phyloP scores from a whole-genome alignment of 2,888 invertebrate species.

The Leuctra nigra region DNA sequence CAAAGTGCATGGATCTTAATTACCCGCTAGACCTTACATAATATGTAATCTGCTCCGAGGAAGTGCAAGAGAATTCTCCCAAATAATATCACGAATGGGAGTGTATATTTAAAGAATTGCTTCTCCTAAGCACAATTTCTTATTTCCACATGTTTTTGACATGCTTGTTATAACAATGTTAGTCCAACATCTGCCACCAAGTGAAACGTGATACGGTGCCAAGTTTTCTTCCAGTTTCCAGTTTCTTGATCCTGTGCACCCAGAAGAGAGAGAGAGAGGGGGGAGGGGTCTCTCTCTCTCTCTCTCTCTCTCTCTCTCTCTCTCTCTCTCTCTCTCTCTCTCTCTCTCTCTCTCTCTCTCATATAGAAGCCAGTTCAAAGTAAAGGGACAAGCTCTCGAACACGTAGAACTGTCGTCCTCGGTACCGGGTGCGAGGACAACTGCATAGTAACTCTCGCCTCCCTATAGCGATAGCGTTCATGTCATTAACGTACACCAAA shows the following conservation, averaged over 20 bases:
- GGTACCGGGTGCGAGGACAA: slow-evolving; percentile 5
- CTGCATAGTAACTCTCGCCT: not conserved
- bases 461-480: no score
- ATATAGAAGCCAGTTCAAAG: no score
- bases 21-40: no score
- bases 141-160: slow-evolving; percentile 14
- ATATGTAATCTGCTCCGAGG: no score
- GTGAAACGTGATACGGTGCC: slow-evolving; percentile 7
- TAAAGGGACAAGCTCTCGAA: no score
- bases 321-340: no score
- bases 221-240: slow-evolving; percentile 12
- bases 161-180: slow-evolving; percentile 1
- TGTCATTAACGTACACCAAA: slow-evolving; percentile 1
- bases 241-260: slow-evolving; percentile 12
- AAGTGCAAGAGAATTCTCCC: no score
- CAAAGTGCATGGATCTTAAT: no score
- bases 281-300: no score
- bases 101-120: slow-evolving; percentile 4
- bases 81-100: not conserved
- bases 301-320: no score
- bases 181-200: slow-evolving; percentile 5
- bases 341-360: no score
- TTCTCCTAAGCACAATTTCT: slow-evolving; percentile 7
- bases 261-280: no score
- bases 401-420: slow-evolving; percentile 3